A percentile compares a stretch with the other conserved stretches of the same genome.
Conservation (phyloP, 2,113 vertebrate genomes). For the Sorex araneus region DNA sequence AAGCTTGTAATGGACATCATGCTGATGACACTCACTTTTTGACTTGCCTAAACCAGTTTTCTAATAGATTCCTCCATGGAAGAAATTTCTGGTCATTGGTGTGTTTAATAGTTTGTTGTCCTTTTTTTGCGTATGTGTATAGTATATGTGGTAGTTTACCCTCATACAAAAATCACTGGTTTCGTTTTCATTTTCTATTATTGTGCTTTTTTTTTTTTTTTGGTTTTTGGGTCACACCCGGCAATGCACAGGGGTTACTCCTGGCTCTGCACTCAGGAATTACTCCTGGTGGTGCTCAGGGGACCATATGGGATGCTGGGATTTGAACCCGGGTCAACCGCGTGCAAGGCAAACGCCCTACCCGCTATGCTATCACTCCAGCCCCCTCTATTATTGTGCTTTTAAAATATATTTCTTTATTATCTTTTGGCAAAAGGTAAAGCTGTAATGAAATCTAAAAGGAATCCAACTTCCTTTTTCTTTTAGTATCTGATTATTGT, state of each 20-base stretch:
- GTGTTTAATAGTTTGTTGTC: not conserved
- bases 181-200: slow-evolving; percentile 1
- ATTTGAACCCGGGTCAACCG: no score
- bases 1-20: not conserved
- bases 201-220: no score
- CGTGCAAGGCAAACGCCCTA: no score
- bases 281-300: no score
- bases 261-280: no score
- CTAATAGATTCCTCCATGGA: not conserved
- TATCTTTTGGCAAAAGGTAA: not conserved
- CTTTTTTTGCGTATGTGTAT: not conserved
- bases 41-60: not conserved
- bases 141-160: no score
- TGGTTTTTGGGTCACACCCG: no score
- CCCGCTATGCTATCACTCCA: no score
- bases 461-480: not conserved
- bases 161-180: no score
- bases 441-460: not conserved
- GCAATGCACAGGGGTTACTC: no score
- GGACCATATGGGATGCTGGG: no score
- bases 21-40: not conserved
- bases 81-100: not conserved
- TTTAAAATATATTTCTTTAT: slow-evolving; percentile 15
- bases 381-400: no score
- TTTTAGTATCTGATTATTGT: slow-evolving; percentile 2